These are phyloP conservation scores for Lycia hirtaria DNA, from an alignment of 2,888 invertebrate genomes.

Conservation along the genomic window DNA sequence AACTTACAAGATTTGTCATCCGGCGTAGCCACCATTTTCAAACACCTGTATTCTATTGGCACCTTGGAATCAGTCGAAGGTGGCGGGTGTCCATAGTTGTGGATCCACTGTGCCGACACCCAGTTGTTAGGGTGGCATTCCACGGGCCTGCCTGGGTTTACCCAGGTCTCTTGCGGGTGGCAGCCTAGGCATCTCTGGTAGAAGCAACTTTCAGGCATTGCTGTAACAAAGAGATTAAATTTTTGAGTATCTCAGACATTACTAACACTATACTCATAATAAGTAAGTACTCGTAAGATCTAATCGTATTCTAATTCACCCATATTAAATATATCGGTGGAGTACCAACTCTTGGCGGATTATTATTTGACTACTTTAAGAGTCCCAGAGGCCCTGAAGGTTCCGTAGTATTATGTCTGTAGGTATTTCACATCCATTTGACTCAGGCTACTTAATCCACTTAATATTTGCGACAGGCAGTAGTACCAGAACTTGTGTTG, in stretches of 20 bases:
- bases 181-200: conserved; percentile 74
- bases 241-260: background rate
- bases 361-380: no score
- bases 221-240: conserved; percentile 51
- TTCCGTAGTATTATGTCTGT: no score
- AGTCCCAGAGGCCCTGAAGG: no score
- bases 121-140: conserved; percentile 72
- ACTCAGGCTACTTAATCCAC: no score
- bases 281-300: no score
- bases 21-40: conserved; percentile 79
- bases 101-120: conserved; percentile 76
- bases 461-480: no score
- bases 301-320: no score
- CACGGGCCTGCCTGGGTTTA: conserved; percentile 55
- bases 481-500: no score
- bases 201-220: conserved; percentile 69
- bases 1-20: conserved; percentile 76
- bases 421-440: no score
- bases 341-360: no score
- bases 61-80: conserved; percentile 72
- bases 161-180: conserved; percentile 60
- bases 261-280: no score
- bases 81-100: conserved; percentile 74
- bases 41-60: conserved; percentile 73
- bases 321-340: no score